These are phyloP conservation scores for Sphaerophoria rueppellii DNA, from an alignment of 2,888 invertebrate genomes.

Conservation along the genomic window DNA sequence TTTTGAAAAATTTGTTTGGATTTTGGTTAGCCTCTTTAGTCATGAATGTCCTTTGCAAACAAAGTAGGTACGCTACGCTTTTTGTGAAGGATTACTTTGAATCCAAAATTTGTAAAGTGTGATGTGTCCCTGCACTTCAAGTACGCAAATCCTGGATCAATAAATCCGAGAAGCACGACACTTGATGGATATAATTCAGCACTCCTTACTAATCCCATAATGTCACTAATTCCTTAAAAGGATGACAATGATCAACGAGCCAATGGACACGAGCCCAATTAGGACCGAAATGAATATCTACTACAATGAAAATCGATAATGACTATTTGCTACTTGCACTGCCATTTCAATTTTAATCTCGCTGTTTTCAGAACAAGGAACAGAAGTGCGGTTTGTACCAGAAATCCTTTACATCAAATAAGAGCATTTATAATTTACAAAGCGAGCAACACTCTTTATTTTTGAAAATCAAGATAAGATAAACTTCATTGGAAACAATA, in stretches of 20 bases:
- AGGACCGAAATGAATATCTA: constrained; percentile 57
- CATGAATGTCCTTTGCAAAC: no score
- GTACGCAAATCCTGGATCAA: constrained; percentile 19
- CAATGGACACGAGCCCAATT: constrained; percentile 58
- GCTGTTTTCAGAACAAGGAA: constrained; percentile 11
- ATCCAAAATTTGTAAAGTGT: background rate
- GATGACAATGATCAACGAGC: constrained; percentile 33
- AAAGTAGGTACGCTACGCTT: no score
- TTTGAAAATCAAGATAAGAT: constrained; percentile 57
- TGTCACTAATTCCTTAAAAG: constrained; percentile 52
- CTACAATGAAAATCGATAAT: constrained; percentile 62
- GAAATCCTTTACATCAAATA: constrained; percentile 23
- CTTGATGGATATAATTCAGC: constrained; percentile 59
- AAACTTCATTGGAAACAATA: constrained; percentile 64
- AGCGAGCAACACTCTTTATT: background rate
- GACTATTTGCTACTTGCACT: constrained; percentile 27
- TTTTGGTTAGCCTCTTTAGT: no score
- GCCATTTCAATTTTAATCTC: background rate
- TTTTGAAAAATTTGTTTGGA: no score
- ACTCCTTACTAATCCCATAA: constrained; percentile 60
- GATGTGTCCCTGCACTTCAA: background rate
- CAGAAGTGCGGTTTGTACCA: constrained; percentile 6
- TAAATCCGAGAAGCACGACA: constrained; percentile 59
- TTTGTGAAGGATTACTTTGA: background rate
- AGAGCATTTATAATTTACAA: background rate